Evolutionary conservation across 2,113 vertebrate species (phyloP).

Genomic region (Rhea americana): DNA sequence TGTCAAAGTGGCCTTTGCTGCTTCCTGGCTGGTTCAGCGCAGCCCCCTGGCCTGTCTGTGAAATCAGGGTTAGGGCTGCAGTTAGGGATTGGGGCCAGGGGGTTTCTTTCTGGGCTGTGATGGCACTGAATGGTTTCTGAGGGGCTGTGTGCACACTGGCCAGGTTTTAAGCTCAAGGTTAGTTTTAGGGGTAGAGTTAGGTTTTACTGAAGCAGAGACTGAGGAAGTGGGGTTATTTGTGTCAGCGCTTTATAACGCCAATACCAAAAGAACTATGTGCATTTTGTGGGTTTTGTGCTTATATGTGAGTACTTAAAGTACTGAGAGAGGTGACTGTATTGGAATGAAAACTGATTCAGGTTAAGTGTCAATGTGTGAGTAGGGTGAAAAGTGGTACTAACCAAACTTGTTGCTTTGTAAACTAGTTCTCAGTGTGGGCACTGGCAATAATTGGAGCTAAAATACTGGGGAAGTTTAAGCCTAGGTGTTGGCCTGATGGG

Average conservation of each 20-base stretch:
- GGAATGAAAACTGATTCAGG: not conserved
- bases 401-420: not conserved
- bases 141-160: not conserved
- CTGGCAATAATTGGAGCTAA: too few species aligned
- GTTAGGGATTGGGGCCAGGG: rapidly evolving
- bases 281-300: not conserved
- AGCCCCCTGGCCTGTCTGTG: not conserved
- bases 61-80: not conserved
- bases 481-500: too few species aligned
- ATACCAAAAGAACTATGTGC: not conserved
- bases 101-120: not conserved
- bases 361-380: not conserved
- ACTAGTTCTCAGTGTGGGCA: not conserved
- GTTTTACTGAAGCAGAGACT: not conserved
- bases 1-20: not conserved
- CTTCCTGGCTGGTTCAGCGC: not conserved
- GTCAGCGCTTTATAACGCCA: not conserved
- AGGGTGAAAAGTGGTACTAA: not conserved
- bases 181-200: not conserved
- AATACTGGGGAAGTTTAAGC: too few species aligned
- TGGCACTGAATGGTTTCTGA: not conserved
- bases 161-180: not conserved
- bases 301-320: not conserved
- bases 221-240: not conserved
- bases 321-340: not conserved